Conservation (phyloP, 2,888 invertebrate species). For the Metacarcinus magister region DNA sequence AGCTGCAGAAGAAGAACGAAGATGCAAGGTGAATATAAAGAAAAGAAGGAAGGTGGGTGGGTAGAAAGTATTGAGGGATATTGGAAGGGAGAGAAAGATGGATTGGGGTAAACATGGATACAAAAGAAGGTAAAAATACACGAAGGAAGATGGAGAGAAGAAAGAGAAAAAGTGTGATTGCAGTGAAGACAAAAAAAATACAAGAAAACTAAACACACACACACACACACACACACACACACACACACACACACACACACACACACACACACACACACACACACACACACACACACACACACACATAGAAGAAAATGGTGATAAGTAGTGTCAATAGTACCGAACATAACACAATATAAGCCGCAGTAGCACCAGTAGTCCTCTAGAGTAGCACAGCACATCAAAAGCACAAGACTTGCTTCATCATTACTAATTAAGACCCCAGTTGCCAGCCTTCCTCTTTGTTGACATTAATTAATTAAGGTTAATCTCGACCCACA, state of each 20-base stretch:
- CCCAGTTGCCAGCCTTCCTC: not conserved
- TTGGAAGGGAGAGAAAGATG: not conserved
- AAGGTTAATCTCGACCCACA: slow-evolving; percentile 26
- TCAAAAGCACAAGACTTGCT: not conserved
- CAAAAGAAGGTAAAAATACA: not conserved
- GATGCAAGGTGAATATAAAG: not conserved
- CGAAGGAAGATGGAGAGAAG: not conserved
- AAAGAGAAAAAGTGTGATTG: too few species aligned
- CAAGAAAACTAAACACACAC: not conserved
- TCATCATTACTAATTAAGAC: not conserved
- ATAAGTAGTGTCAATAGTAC: not conserved
- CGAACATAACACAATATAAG: not conserved
- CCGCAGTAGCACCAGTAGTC: not conserved
- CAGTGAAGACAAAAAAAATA: too few species aligned
- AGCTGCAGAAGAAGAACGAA: not conserved
- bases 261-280: not conserved
- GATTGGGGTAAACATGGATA: not conserved
- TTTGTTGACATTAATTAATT: slow-evolving; percentile 32
- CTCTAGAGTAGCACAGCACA: not conserved
- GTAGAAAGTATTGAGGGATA: not conserved
- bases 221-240: slow-evolving; percentile 62
- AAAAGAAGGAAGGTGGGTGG: not conserved
- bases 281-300: slow-evolving; percentile 51
- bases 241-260: slow-evolving; percentile 58
- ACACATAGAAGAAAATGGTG: not conserved